Evolutionary conservation across 2,888 invertebrate genomes (phyloP).

Genomic region (Adelognathus sp.): DNA sequence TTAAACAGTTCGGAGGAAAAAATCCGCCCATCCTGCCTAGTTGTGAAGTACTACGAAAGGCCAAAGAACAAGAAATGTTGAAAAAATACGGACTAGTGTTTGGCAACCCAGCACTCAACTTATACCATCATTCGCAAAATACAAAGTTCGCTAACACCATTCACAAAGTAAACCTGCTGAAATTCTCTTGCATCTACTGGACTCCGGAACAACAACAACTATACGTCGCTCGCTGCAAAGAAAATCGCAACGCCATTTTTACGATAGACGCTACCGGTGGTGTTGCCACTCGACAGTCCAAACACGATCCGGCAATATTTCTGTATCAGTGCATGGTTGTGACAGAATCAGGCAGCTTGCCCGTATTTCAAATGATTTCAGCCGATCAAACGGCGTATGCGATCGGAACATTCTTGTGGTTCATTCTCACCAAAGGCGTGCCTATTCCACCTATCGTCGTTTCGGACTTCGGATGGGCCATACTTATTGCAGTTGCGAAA

Average conservation of each 20-base stretch:
- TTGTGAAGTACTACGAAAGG: slow-evolving; percentile 4
- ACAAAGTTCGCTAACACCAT: slow-evolving; percentile 37
- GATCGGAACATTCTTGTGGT: slow-evolving; percentile 10
- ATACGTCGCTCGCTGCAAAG: slow-evolving; percentile 35
- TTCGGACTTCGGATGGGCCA: slow-evolving; percentile 37
- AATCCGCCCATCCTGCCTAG: slow-evolving; percentile 8
- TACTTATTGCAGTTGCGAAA: slow-evolving; percentile 51
- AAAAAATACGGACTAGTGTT: background rate
- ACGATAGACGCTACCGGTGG: slow-evolving; percentile 49
- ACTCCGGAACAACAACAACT: slow-evolving; percentile 39
- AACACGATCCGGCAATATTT: slow-evolving; percentile 35
- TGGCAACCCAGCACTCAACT: background rate
- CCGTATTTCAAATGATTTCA: slow-evolving; percentile 44
- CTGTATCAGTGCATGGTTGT: slow-evolving; percentile 49
- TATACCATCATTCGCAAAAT: background rate
- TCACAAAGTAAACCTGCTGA: slow-evolving; percentile 35
- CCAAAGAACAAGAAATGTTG: slow-evolving; percentile 8
- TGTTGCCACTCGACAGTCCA: slow-evolving; percentile 6
- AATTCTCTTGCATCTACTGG: slow-evolving; percentile 48
- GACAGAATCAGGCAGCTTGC: slow-evolving; percentile 26
- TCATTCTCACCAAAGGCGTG: slow-evolving; percentile 14
- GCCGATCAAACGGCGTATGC: slow-evolving; percentile 17
- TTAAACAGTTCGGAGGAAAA: slow-evolving; percentile 20
- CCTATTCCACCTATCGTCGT: too few species aligned
- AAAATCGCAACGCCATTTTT: slow-evolving; percentile 35